phyloP scores from a whole-genome alignment of 2,113 vertebrate species.

The Ciconia boyciana region DNA sequence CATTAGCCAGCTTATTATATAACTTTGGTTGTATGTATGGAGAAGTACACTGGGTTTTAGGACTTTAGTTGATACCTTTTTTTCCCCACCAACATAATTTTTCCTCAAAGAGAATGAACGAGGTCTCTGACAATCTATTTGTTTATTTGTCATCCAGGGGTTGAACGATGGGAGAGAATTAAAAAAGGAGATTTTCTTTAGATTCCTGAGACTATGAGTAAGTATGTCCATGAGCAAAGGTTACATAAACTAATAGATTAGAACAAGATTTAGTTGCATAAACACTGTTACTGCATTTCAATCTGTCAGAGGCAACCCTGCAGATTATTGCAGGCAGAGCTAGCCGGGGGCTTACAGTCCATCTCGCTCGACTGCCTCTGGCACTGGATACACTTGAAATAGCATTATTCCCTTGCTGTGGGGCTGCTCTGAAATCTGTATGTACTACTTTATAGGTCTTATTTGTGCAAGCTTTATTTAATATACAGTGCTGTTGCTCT shows the following conservation, averaged over 20 bases:
- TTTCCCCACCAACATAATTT: accelerated
- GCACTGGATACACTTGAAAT: neutral
- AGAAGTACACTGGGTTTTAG: neutral
- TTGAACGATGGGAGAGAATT: neutral
- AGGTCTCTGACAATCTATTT: neutral
- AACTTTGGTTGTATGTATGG: neutral
- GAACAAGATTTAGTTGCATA: slow-evolving; percentile 62
- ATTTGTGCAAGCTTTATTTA: neutral
- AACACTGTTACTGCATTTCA: slow-evolving; percentile 44
- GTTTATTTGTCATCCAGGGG: neutral
- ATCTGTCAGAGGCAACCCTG: slow-evolving; percentile 39
- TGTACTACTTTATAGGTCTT: neutral
- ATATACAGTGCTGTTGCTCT: neutral
- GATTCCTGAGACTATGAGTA: neutral
- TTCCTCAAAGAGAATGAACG: neutral
- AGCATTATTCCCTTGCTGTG: neutral
- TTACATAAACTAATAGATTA: slow-evolving; percentile 64
- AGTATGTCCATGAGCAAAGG: slow-evolving; percentile 12
- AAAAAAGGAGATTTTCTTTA: slow-evolving; percentile 5
- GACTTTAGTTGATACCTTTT: neutral
- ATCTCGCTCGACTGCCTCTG: neutral
- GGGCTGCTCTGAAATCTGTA: neutral
- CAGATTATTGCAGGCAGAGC: slow-evolving; percentile 39
- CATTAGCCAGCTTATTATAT: neutral
- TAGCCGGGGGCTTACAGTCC: neutral